A percentile compares a stretch with the other conserved stretches of the same genome.
phyloP scores from a whole-genome alignment of 2,888 invertebrate species.

The Caenorhabditis sp. region DNA sequence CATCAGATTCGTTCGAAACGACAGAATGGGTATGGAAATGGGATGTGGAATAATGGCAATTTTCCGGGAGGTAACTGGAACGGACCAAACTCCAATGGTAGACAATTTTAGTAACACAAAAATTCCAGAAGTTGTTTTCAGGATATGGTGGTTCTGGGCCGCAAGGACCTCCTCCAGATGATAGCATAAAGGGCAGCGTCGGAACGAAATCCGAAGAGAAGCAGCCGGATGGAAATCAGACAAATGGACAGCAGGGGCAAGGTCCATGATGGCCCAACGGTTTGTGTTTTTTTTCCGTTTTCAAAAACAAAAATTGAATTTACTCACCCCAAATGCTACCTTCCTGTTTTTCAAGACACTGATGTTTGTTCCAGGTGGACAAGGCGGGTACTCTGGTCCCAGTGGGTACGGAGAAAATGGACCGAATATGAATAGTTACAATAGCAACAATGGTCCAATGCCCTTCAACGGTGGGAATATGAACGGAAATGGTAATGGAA shows the following conservation, averaged over 20 bases:
- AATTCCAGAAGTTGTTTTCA: constrained; percentile 1
- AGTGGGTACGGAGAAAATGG: constrained; percentile 11
- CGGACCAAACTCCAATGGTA: constrained; percentile 49
- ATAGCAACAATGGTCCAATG: constrained; percentile 32
- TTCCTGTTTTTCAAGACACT: too few relatives aligned
- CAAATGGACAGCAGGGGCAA: constrained; percentile 13
- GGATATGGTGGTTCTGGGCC: constrained; percentile 26
- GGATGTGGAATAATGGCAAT: constrained; percentile 44
- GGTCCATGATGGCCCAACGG: constrained; percentile 44
- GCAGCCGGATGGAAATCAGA: constrained; percentile 8
- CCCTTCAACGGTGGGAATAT: constrained; percentile 12
- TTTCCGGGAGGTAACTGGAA: constrained; percentile 42
- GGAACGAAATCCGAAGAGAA: constrained; percentile 35
- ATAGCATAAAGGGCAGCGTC: constrained; percentile 43
- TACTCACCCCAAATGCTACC: too few relatives aligned
- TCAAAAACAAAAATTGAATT: too few relatives aligned
- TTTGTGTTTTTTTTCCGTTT: too few relatives aligned
- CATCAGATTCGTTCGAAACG: constrained; percentile 21
- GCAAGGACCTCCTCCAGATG: constrained; percentile 29
- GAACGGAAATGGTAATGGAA: not conserved
- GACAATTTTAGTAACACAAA: not conserved
- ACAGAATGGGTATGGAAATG: constrained; percentile 42
- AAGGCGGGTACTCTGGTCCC: constrained; percentile 20
- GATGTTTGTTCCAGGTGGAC: constrained; percentile 11
- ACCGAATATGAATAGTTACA: not conserved